Percentiles rank a stretch among this genome's conserved stretches.
phyloP scores from a whole-genome alignment of 2,888 invertebrate genomes.

The Phortica okadai region DNA sequence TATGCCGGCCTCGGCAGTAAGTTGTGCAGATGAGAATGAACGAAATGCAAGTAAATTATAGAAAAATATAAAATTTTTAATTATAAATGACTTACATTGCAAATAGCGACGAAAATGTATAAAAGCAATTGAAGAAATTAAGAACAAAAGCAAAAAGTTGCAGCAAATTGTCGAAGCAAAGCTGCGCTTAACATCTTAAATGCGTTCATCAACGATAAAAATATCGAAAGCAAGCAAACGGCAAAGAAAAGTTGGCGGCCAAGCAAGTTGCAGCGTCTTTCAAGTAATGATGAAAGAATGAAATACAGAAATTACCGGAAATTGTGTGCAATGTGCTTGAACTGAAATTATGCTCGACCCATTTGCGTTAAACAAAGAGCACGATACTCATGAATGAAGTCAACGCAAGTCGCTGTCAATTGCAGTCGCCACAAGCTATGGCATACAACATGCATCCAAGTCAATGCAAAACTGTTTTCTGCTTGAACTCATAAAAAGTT shows the following conservation, averaged over 20 bases:
- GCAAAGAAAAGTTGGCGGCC: not conserved
- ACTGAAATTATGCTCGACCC: not conserved
- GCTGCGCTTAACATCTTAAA: constrained; percentile 6
- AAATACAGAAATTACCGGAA: constrained; percentile 5
- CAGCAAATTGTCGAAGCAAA: not conserved
- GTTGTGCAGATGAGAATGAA: too few species aligned
- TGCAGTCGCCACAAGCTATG: not conserved
- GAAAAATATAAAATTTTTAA: too few species aligned
- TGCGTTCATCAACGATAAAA: not conserved
- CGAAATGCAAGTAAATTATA: too few species aligned
- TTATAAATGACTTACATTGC: too few species aligned
- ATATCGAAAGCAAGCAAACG: not conserved
- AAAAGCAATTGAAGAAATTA: too few species aligned
- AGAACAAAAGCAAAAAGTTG: not conserved
- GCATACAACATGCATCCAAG: not conserved
- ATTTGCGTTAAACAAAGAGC: constrained; percentile 40
- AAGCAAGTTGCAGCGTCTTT: not conserved
- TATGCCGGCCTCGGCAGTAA: too few species aligned
- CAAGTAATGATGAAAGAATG: not conserved
- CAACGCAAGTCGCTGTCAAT: not conserved
- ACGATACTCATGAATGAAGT: not conserved
- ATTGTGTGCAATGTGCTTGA: not conserved
- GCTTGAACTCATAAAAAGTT: too few species aligned
- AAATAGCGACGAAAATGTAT: too few species aligned
- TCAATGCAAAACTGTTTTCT: not conserved